These are phyloP conservation scores for Diorhabda elongata DNA, from an alignment of 1,140 invertebrate species.

Conservation along the genomic window DNA sequence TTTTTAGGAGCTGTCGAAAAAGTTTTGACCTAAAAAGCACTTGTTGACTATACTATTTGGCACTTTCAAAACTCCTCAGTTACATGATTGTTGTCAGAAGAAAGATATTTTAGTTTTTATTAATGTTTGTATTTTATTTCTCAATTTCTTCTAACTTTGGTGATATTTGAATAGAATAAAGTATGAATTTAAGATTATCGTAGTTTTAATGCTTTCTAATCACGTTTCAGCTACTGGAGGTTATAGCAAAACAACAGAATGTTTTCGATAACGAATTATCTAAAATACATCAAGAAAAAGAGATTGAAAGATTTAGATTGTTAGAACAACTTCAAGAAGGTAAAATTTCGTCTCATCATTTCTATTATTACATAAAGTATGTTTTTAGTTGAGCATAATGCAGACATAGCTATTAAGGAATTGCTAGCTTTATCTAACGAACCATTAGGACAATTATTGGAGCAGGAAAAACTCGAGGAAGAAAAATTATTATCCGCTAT, in stretches of 20 bases:
- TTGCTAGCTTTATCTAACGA: conserved; percentile 57
- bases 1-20: too few species aligned
- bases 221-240: conserved; percentile 53
- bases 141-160: too few species aligned
- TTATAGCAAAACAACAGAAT: conserved; percentile 59
- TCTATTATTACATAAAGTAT: background rate
- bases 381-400: conserved; percentile 57
- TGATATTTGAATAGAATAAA: too few species aligned
- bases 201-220: too few species aligned
- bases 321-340: conserved; percentile 53
- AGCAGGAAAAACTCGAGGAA: conserved; percentile 62
- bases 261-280: conserved; percentile 61
- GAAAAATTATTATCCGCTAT: conserved; percentile 45
- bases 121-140: too few species aligned
- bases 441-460: conserved; percentile 57
- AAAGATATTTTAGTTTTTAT: too few species aligned
- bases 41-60: too few species aligned
- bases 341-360: conserved; percentile 15
- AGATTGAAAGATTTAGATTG: conserved; percentile 58
- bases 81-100: too few species aligned
- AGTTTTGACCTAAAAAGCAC: too few species aligned
- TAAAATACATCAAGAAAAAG: conserved; percentile 61
- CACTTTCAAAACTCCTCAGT: too few species aligned
- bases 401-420: conserved; percentile 61
- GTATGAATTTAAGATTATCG: too few species aligned